Percentiles rank a stretch among this genome's conserved stretches.
Evolutionary conservation across 2,888 invertebrate genomes (phyloP).

Genomic region (Campoplex capitator): DNA sequence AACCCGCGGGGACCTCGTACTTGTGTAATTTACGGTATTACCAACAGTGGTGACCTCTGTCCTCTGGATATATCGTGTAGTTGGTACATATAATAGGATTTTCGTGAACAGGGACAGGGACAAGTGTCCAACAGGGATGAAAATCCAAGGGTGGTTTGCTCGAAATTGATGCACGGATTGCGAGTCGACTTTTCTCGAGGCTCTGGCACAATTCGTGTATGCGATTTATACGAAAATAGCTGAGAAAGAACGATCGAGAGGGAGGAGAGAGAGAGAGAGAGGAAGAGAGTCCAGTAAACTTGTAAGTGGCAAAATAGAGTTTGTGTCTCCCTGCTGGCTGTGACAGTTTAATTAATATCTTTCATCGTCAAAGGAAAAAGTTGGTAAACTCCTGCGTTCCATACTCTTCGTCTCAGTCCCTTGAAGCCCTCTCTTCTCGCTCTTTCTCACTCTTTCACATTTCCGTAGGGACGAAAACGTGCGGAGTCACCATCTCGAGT

Average conservation of each 20-base stretch:
- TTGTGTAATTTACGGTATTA: conserved; percentile 53
- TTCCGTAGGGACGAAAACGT: conserved; percentile 68
- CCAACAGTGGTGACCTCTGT: conserved; percentile 30
- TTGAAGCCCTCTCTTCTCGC: background rate
- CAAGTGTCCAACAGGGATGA: conserved; percentile 58
- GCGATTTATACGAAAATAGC: conserved; percentile 11
- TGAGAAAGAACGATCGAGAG: background rate
- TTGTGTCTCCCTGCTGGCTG: conserved; percentile 80
- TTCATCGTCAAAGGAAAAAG: conserved; percentile 82
- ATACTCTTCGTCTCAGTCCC: background rate
- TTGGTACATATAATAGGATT: conserved; percentile 50
- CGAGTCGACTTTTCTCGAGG: background rate
- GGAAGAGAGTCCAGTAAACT: conserved; percentile 75
- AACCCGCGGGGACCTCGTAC: background rate
- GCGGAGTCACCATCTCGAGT: conserved; percentile 61
- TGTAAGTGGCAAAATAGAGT: conserved; percentile 84
- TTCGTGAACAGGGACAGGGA: conserved; percentile 33
- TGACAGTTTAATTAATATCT: conserved; percentile 84
- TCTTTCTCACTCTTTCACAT: conserved; percentile 27
- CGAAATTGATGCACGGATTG: conserved; percentile 29
- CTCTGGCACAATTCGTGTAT: background rate
- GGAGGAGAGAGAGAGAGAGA: conserved; percentile 15
- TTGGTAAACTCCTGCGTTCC: conserved; percentile 80
- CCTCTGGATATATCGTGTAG: background rate
- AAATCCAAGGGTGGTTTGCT: conserved; percentile 42